These are phyloP conservation scores for Aphelenchoides besseyi DNA, from an alignment of 1,140 invertebrate species.

Conservation along the genomic window DNA sequence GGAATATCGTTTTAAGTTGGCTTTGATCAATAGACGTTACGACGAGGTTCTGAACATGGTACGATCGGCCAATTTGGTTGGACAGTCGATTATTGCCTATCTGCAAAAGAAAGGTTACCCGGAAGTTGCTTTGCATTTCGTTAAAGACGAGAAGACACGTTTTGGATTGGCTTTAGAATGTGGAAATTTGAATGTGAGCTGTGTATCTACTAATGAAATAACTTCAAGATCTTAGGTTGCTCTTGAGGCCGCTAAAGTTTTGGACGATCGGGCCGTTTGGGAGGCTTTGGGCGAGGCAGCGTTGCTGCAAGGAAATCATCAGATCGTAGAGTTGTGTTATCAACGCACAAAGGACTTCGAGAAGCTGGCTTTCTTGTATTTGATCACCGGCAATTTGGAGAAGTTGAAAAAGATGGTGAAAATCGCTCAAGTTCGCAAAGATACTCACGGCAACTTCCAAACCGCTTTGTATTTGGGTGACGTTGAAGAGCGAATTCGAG, in stretches of 20 bases:
- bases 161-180: slow-evolving; percentile 94
- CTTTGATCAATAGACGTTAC: slow-evolving; percentile 90
- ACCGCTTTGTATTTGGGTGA: slow-evolving; percentile 87
- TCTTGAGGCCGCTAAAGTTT: slow-evolving; percentile 81
- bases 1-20: slow-evolving; percentile 96
- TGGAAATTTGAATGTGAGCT: slow-evolving; percentile 86
- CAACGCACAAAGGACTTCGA: slow-evolving; percentile 99
- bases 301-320: slow-evolving; percentile 70
- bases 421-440: slow-evolving; percentile 92
- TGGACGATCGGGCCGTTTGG: slow-evolving; percentile 93
- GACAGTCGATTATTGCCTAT: slow-evolving; percentile 97
- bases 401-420: slow-evolving; percentile 98
- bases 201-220: not conserved
- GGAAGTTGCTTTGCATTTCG: slow-evolving; percentile 98
- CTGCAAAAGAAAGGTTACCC: slow-evolving; percentile 99
- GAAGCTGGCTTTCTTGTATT: slow-evolving; percentile 92
- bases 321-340: slow-evolving; percentile 94
- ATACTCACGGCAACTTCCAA: slow-evolving; percentile 92
- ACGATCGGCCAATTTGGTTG: slow-evolving; percentile 87
- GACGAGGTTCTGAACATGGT: slow-evolving; percentile 97
- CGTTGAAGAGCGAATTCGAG: slow-evolving; percentile 80
- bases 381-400: slow-evolving; percentile 96
- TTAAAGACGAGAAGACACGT: slow-evolving; percentile 96
- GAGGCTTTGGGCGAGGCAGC: slow-evolving; percentile 91
- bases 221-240: slow-evolving; percentile 64